These are phyloP conservation scores for Diarsia mendica DNA, from an alignment of 2,888 invertebrate species.

Conservation along the genomic window DNA sequence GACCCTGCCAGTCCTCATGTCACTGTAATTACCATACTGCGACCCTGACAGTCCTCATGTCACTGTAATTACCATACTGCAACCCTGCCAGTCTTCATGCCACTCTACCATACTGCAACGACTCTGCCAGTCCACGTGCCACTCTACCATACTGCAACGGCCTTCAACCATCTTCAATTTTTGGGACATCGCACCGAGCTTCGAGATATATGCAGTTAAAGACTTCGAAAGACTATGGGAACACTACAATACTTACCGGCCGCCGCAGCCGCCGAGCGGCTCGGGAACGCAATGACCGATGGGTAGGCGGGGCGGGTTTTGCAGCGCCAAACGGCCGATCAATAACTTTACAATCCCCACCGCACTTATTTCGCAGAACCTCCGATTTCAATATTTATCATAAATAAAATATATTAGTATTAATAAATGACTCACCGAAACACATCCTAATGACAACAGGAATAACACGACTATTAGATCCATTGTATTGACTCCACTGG, in stretches of 20 bases:
- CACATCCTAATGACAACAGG: conserved; percentile 29
- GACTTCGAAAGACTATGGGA: no score
- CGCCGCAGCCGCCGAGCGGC: background rate
- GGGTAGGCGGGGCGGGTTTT: background rate
- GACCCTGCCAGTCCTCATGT: no score
- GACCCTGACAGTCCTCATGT: no score
- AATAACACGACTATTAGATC: conserved; percentile 1
- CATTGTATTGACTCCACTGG: conserved; percentile 14
- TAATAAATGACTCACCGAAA: conserved; percentile 26
- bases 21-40: no score
- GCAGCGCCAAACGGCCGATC: background rate
- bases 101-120: no score
- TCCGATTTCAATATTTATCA: background rate
- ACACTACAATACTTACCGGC: conserved; percentile 22
- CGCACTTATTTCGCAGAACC: background rate
- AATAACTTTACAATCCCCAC: background rate
- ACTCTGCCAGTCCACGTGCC: no score
- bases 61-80: no score
- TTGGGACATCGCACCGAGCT: no score
- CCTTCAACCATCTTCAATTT: no score
- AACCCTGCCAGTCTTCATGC: no score
- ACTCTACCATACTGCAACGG: no score
- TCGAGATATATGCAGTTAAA: no score
- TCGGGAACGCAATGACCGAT: background rate
- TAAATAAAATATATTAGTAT: background rate